Evolutionary conservation across 2,888 invertebrate genomes (phyloP).

Genomic region (Chesias legatella): DNA sequence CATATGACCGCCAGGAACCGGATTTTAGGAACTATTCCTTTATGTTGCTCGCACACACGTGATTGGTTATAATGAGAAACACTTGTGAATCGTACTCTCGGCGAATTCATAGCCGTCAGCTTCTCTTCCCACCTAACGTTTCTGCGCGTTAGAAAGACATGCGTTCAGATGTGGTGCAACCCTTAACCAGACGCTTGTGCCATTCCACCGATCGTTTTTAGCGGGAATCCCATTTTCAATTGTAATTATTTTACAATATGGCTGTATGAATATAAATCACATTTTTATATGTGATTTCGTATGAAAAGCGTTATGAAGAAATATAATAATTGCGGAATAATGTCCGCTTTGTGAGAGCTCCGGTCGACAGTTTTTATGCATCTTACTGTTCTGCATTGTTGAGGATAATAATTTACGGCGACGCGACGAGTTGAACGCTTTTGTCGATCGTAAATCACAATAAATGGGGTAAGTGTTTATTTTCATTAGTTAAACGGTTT

Average conservation of each 20-base stretch:
- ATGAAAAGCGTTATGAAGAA: slow-evolving; percentile 11
- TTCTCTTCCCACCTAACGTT: no score
- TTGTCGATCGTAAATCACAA: slow-evolving; percentile 45
- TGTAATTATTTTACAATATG: slow-evolving; percentile 27
- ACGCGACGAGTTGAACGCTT: slow-evolving; percentile 38
- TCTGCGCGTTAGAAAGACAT: no score
- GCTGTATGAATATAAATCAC: slow-evolving; percentile 2
- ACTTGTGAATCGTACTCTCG: no score
- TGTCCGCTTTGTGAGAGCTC: slow-evolving; percentile 36
- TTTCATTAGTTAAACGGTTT: slow-evolving; percentile 29
- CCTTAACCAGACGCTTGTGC: slow-evolving; percentile 9
- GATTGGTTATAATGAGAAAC: no score
- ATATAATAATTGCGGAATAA: slow-evolving; percentile 13
- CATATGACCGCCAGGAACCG: no score
- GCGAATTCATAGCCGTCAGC: no score
- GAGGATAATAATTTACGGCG: slow-evolving; percentile 51
- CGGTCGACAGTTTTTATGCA: slow-evolving; percentile 45
- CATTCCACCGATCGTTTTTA: slow-evolving; percentile 27
- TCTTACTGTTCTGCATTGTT: slow-evolving; percentile 49
- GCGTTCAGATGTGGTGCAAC: no score
- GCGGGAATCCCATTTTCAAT: slow-evolving; percentile 23
- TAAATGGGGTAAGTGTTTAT: slow-evolving; percentile 36
- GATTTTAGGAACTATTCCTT: no score
- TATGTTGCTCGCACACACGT: no score
- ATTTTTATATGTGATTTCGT: neutral